These are phyloP conservation scores for Macrotus californicus DNA, from an alignment of 2,113 vertebrate species.

Conservation along the genomic window DNA sequence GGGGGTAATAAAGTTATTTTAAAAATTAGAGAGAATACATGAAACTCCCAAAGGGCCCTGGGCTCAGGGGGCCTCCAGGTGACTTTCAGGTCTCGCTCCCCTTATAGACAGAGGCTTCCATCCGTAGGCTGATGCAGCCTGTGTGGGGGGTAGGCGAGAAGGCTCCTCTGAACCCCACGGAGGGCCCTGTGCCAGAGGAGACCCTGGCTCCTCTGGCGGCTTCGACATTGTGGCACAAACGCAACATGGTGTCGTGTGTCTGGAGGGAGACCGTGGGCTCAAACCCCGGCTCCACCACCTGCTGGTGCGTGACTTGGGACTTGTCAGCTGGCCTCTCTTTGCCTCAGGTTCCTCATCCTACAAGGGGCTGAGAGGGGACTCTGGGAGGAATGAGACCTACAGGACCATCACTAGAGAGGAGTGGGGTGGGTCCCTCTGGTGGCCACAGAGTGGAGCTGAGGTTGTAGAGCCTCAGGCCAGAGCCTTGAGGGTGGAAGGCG, in stretches of 20 bases:
- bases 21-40: not conserved
- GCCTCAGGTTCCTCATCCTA: not conserved
- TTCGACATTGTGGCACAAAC: not conserved
- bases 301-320: not conserved
- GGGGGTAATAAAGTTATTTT: not conserved
- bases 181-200: no score
- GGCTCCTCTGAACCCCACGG: not conserved
- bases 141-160: not conserved
- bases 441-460: not conserved
- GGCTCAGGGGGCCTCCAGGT: not conserved
- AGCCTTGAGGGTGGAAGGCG: not conserved
- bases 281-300: not conserved
- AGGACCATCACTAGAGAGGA: not conserved
- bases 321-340: not conserved
- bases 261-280: not conserved
- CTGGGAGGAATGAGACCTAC: not conserved
- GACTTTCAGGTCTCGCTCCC: not conserved
- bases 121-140: not conserved
- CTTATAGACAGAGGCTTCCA: not conserved
- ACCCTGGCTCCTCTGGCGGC: not conserved
- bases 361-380: not conserved
- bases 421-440: not conserved
- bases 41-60: not conserved
- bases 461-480: not conserved
- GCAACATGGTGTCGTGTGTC: not conserved